Base-by-base conservation (phyloP, 2,888 invertebrate species). In the Erebia epiphron region DNA sequence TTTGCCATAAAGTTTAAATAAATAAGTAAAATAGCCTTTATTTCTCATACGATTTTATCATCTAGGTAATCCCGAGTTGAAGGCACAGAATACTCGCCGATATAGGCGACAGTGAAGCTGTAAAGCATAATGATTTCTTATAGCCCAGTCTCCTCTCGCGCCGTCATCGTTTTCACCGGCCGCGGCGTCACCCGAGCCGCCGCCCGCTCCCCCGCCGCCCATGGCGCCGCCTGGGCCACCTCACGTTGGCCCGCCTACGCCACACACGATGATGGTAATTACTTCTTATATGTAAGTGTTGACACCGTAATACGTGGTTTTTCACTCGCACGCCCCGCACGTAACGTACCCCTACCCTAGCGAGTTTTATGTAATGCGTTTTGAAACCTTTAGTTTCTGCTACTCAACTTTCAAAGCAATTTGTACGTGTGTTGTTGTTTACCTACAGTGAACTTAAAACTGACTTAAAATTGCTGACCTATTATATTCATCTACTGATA, bases 251-350 rank as follows among this genome's bases (percentile, higher is more conserved):
- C 54, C 75, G 68, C 87, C 92, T 73, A 85, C 91, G 80, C 93
- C 94, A 75, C 93, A 92, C 90, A 93, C 94, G 91, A 92, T 92
- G 92, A 93, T 93, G 93, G 92, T 93, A 94, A 93, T 93, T 94
- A 92, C 93, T 82, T 92, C 93, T 92, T 92, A 93, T 93, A 91
- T 93, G 94, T 92, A 93, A 93, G 92, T 92, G 92, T 92, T 92
- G 89, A 89, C 92, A 92, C 92, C 91, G 91, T 92, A 91, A 91
- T 93, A 93, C 87, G 92, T 92, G 92, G 86, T 91, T 87, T 90
- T 84, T 87, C 87, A 87, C 86, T 88, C 86, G 91, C 91, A 91
- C 91, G 82, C 87, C 90, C 89, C 85, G 91, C 92, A 91, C 89
- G 86, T 75, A 76, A 91, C 89, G 86, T 75, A 76, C 79, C 77